Conservation (phyloP, 2,113 vertebrate species). For the Probosciger aterrimus region DNA sequence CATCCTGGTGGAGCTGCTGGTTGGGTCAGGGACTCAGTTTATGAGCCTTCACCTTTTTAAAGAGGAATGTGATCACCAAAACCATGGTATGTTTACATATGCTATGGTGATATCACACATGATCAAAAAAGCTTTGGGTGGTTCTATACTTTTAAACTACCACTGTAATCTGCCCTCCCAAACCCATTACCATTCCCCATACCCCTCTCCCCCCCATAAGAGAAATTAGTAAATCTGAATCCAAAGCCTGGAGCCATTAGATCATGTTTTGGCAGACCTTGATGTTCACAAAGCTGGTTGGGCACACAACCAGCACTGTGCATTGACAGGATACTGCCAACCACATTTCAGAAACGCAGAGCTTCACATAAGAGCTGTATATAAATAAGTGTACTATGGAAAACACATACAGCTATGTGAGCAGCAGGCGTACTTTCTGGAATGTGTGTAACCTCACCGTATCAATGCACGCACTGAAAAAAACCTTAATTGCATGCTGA, state of each 20-base stretch:
- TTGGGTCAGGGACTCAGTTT: background rate
- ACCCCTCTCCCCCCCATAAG: background rate
- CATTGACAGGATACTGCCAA: slow-evolving; percentile 45
- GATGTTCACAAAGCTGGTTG: slow-evolving; percentile 38
- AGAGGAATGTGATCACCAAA: background rate
- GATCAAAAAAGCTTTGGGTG: background rate
- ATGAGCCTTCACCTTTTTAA: background rate
- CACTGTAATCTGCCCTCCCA: background rate
- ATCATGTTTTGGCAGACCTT: slow-evolving; percentile 71
- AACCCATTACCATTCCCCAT: background rate
- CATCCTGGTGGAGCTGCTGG: background rate
- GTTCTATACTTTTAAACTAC: background rate
- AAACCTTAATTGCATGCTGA: background rate
- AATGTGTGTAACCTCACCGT: background rate
- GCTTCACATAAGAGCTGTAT: background rate
- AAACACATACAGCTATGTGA: background rate
- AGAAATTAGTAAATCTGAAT: slow-evolving; percentile 14
- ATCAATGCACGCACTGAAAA: background rate
- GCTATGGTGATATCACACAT: background rate
- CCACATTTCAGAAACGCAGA: slow-evolving; percentile 29
- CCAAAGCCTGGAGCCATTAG: slow-evolving; percentile 62
- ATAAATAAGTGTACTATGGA: background rate
- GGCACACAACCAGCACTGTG: slow-evolving; percentile 67
- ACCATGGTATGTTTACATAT: fast-evolving
- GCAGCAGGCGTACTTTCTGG: background rate